Conservation (phyloP, 2,888 invertebrate species). For the Orgyia antiqua region DNA sequence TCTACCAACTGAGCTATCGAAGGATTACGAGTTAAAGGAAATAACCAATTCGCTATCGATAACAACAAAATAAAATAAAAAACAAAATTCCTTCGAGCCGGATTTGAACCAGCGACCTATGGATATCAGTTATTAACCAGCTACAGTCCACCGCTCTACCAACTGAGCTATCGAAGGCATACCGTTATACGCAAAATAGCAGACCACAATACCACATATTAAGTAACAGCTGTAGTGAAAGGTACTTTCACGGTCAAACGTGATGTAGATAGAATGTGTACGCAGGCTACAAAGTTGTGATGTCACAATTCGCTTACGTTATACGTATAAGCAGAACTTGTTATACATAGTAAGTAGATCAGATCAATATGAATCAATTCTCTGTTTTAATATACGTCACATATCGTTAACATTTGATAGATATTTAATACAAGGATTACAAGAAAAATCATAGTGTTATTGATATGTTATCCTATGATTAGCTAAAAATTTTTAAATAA, state of each 20-base stretch:
- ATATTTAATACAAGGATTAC: no score
- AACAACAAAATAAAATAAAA: neutral
- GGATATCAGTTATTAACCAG: constrained; percentile 48
- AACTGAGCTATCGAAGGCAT: constrained; percentile 77
- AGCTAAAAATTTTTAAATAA: no score
- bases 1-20: constrained; percentile 64
- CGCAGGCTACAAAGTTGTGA: constrained; percentile 7
- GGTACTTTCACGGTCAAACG: constrained; percentile 23
- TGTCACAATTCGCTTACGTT: constrained; percentile 6
- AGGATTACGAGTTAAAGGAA: neutral
- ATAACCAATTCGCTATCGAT: neutral
- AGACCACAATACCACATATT: constrained; percentile 10
- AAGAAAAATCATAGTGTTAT: no score
- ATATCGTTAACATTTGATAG: no score
- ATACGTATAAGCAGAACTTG: neutral
- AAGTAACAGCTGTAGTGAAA: constrained; percentile 25
- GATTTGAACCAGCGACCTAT: constrained; percentile 82
- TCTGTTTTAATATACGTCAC: no score
- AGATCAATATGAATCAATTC: no score
- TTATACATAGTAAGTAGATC: no score
- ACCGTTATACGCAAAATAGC: constrained; percentile 6
- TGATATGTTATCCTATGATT: no score
- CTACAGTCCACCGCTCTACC: constrained; percentile 79
- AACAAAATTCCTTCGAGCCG: constrained; percentile 28
- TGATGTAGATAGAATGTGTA: constrained; percentile 5